Conservation (phyloP, 37 sponge, comb jelly and placozoan species). For the Bolinopsis microptera region DNA sequence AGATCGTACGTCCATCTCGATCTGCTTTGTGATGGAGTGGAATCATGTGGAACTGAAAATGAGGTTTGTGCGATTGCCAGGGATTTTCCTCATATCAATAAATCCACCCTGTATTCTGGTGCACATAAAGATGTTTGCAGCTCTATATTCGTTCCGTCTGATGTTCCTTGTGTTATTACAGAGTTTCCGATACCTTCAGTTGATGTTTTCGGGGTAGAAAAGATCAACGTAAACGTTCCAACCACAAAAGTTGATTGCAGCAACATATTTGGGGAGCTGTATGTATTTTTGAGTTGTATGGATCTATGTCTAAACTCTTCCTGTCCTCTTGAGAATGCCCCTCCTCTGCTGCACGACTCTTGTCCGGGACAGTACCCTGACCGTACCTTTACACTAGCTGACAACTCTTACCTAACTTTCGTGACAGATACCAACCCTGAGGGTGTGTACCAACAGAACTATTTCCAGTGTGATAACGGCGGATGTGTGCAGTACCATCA, state of each 20-base stretch:
- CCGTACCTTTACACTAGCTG: background rate
- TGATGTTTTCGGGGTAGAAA: background rate
- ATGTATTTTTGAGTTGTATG: background rate
- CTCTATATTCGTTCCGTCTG: background rate
- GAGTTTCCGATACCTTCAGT: background rate
- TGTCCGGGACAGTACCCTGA: constrained; percentile 22
- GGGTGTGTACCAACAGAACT: background rate
- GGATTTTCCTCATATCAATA: background rate
- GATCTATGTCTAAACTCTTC: background rate
- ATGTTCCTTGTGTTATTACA: background rate
- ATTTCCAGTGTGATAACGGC: background rate
- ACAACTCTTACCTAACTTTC: background rate
- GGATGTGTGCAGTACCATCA: background rate
- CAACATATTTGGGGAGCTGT: background rate
- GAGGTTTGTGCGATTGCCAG: background rate
- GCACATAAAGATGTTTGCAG: background rate
- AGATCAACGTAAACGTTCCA: background rate
- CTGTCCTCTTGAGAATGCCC: background rate
- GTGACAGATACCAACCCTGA: background rate
- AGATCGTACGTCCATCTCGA: background rate
- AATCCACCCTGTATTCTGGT: too few species aligned
- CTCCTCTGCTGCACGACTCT: background rate
- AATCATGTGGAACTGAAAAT: background rate
- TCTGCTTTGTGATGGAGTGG: background rate
- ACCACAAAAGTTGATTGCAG: background rate